These are phyloP conservation scores for Vulpes vulpes DNA, from an alignment of 2,113 vertebrate genomes.

Conservation along the genomic window DNA sequence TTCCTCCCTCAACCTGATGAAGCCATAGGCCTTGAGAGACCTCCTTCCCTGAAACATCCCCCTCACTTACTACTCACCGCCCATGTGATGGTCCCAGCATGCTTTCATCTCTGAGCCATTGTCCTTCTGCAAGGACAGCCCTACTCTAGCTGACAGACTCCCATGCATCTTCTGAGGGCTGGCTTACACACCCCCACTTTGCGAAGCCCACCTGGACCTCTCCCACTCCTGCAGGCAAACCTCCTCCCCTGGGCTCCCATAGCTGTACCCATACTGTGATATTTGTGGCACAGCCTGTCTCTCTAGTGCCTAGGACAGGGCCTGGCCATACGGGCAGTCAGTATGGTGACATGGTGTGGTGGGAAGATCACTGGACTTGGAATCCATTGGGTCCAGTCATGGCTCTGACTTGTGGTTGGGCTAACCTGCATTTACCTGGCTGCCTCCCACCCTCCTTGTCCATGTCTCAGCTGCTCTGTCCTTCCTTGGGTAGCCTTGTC, in stretches of 20 bases:
- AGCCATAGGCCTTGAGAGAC: neutral
- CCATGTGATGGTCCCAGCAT: accelerated
- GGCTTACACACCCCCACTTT: neutral
- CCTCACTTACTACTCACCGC: neutral
- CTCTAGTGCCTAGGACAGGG: neutral
- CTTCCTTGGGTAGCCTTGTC: too few relatives aligned
- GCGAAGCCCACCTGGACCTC: conserved; percentile 5
- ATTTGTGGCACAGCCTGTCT: neutral
- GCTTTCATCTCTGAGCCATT: neutral
- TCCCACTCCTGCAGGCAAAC: neutral
- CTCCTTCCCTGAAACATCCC: neutral
- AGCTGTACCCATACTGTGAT: neutral
- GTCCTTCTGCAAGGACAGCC: neutral
- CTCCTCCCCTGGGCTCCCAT: neutral
- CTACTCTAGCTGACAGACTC: neutral
- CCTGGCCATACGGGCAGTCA: neutral
- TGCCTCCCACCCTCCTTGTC: neutral
- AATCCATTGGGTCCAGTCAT: too few relatives aligned
- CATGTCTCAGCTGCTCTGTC: neutral
- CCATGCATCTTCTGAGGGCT: neutral
- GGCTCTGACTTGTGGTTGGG: neutral
- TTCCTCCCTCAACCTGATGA: neutral
- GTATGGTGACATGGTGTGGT: accelerated
- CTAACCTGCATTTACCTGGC: neutral
- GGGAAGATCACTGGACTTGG: neutral